Conservation (phyloP, 1,140 invertebrate genomes). For the Drosophila carrolli region DNA sequence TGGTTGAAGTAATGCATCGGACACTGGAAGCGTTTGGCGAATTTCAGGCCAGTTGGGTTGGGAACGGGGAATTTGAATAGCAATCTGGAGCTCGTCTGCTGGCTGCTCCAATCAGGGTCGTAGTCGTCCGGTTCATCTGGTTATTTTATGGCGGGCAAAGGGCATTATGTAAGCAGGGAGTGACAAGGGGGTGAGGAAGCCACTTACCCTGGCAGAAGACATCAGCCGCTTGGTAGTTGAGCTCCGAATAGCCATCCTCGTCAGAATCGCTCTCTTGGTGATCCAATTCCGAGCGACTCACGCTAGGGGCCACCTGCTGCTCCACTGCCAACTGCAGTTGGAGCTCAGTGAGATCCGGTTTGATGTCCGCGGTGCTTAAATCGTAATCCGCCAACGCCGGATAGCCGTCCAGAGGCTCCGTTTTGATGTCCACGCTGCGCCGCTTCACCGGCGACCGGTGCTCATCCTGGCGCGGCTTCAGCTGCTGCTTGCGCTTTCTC, state of each 20-base stretch:
- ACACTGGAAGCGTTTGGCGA: conserved; percentile 28
- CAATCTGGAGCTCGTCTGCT: conserved; percentile 38
- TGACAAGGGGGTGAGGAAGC: not conserved
- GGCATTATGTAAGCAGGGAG: conserved; percentile 6
- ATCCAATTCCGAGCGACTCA: conserved; percentile 30
- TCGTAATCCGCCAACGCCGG: conserved; percentile 65
- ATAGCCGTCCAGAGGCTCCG: conserved; percentile 37
- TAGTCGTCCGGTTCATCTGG: conserved; percentile 58
- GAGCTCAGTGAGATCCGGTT: conserved; percentile 64
- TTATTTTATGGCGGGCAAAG: not conserved
- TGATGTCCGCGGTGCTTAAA: conserved; percentile 52
- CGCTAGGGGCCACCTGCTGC: conserved; percentile 12
- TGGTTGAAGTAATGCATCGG: conserved; percentile 61
- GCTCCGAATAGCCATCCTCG: conserved; percentile 71
- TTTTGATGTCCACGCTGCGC: conserved; percentile 45
- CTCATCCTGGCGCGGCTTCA: conserved; percentile 64
- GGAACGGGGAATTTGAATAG: conserved; percentile 53
- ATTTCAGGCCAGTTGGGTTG: conserved; percentile 40
- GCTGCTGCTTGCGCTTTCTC: conserved; percentile 66
- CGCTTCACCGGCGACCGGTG: conserved; percentile 66
- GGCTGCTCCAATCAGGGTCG: conserved; percentile 59
- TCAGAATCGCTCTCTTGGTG: conserved; percentile 69
- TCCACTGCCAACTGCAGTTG: conserved; percentile 54
- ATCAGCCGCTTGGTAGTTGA: conserved; percentile 46
- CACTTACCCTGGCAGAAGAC: conserved; percentile 63